Conservation (phyloP, 2,113 vertebrate genomes). For the Sander vitreus region DNA sequence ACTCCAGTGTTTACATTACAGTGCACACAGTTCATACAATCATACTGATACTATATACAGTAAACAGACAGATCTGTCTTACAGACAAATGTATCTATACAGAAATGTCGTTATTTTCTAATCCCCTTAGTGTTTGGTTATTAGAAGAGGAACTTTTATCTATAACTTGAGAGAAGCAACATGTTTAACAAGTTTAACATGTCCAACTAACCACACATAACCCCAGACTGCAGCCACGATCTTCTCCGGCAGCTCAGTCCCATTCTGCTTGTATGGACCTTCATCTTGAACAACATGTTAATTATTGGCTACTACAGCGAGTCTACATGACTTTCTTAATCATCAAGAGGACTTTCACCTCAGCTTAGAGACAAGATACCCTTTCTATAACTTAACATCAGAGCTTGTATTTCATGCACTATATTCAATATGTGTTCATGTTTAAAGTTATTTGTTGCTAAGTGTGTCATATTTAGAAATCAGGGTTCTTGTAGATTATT, state of each 20-base stretch:
- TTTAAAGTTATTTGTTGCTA: neutral
- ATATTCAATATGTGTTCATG: neutral
- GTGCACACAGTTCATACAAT: too few relatives aligned
- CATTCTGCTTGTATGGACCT: slow-evolving; percentile 7
- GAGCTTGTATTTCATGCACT: neutral
- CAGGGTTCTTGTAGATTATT: neutral
- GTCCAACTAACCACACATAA: neutral
- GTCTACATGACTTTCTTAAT: neutral
- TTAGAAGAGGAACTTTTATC: neutral
- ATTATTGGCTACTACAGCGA: neutral
- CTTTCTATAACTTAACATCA: neutral
- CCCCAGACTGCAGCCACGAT: neutral
- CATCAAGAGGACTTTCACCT: slow-evolving; percentile 18
- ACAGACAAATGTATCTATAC: too few relatives aligned
- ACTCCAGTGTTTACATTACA: too few relatives aligned
- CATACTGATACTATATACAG: too few relatives aligned
- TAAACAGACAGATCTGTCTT: too few relatives aligned
- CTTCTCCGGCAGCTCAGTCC: neutral
- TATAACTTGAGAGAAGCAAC: neutral
- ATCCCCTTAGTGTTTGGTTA: neutral
- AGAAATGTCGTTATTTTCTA: too few relatives aligned
- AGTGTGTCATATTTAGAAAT: neutral
- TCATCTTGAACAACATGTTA: neutral
- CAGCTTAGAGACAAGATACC: neutral
- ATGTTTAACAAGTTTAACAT: neutral